phyloP scores from a whole-genome alignment of 1,140 invertebrate species.

The Bacillus rossius region DNA sequence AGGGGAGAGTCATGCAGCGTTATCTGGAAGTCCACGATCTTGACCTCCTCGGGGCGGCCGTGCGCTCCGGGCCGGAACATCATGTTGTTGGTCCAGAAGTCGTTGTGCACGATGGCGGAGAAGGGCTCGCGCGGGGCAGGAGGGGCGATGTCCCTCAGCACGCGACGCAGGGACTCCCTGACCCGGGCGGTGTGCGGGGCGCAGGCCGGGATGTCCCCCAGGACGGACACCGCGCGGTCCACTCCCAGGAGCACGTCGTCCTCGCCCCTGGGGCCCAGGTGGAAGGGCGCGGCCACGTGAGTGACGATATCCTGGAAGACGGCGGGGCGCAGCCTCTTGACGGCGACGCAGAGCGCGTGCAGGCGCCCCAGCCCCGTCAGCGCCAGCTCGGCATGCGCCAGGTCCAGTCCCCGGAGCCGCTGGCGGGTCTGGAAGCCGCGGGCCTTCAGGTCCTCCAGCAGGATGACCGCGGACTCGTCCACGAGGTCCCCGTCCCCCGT shows the following conservation, averaged over 20 bases:
- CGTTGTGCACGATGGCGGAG: conserved; percentile 10
- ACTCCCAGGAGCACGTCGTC: not conserved
- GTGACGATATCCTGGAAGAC: not conserved
- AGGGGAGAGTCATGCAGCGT: conserved; percentile 9
- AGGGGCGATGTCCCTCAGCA: not conserved
- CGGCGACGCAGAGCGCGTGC: not conserved
- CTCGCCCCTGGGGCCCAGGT: not conserved
- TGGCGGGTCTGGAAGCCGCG: not conserved
- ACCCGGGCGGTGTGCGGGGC: not conserved
- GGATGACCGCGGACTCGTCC: conserved; percentile 3
- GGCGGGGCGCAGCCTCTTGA: not conserved
- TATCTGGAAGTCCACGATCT: conserved; percentile 14
- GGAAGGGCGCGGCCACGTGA: not conserved
- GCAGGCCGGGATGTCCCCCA: not conserved
- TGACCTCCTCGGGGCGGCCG: not conserved
- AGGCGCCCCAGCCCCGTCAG: not conserved
- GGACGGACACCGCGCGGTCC: not conserved
- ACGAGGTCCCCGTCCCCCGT: not conserved
- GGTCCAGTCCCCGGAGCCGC: not conserved
- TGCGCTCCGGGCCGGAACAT: conserved; percentile 5
- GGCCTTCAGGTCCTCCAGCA: conserved; percentile 2
- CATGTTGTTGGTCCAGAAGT: conserved; percentile 17
- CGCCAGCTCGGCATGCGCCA: conserved; percentile 3
- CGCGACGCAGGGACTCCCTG: not conserved
- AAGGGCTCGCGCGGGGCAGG: conserved; percentile 8